phyloP scores from a whole-genome alignment of 2,888 invertebrate genomes.

The Polydrusus pterygomalis region DNA sequence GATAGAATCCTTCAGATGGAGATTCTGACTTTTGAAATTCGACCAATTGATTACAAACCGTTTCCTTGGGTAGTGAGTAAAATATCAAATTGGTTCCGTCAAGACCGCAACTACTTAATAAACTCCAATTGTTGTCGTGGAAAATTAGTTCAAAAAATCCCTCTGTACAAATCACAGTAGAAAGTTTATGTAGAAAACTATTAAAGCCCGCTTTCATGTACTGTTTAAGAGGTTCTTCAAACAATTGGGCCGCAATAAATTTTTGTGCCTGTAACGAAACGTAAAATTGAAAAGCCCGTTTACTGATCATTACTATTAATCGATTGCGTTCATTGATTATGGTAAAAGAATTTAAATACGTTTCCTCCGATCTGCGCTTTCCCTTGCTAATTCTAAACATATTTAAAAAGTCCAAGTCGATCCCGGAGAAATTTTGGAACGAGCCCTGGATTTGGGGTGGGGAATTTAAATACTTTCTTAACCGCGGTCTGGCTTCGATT shows the following conservation, averaged over 20 bases:
- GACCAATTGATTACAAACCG: constrained; percentile 1
- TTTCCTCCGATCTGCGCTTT: background rate
- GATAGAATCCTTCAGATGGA: too few relatives aligned
- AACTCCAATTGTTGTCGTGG: background rate
- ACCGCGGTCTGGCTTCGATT: background rate
- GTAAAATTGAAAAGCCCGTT: background rate
- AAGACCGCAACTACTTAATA: constrained; percentile 10
- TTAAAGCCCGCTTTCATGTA: background rate
- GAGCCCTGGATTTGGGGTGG: background rate
- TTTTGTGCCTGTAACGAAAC: background rate
- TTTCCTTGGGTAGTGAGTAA: background rate
- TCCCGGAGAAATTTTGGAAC: background rate
- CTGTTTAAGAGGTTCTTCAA: background rate
- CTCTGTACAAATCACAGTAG: background rate
- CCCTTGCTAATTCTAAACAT: background rate
- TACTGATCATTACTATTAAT: background rate
- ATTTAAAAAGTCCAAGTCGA: background rate
- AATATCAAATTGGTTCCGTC: constrained; percentile 2
- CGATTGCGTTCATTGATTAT: background rate
- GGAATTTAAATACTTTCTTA: background rate
- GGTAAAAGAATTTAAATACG: background rate
- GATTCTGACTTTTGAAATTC: too few relatives aligned
- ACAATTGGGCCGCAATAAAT: background rate
- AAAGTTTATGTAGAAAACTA: background rate
- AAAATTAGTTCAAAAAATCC: constrained; percentile 6